Conservation (phyloP, 2,113 vertebrate species). For the Heterotilapia buettikoferi region DNA sequence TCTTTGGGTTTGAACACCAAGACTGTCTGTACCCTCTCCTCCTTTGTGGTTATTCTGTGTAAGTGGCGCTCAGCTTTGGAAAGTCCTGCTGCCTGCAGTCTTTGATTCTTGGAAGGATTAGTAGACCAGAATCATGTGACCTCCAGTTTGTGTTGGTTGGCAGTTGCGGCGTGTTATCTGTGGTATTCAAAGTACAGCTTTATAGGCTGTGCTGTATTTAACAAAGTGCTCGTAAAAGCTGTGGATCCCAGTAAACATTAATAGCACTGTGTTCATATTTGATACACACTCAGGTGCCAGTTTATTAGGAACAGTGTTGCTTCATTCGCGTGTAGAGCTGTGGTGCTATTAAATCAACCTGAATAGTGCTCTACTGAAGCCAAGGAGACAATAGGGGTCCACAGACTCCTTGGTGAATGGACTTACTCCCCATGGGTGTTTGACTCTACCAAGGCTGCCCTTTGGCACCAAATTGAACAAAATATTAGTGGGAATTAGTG, state of each 20-base stretch:
- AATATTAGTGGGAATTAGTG: not conserved
- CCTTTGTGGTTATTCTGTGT: not conserved
- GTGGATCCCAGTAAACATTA: not conserved
- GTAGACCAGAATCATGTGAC: constrained; percentile 8
- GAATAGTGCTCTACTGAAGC: not conserved
- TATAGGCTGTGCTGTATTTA: not conserved
- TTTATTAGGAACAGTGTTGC: not conserved
- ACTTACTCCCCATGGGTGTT: not conserved
- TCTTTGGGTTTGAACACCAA: not conserved
- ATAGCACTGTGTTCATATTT: not conserved
- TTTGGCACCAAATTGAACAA: not conserved
- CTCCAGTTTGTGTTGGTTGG: constrained; percentile 26
- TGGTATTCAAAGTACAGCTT: not conserved
- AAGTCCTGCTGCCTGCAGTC: constrained; percentile 12
- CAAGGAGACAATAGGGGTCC: not conserved
- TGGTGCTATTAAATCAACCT: not conserved
- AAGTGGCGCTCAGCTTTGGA: constrained; percentile 1
- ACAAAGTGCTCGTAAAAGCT: not conserved
- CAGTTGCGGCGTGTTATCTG: not conserved
- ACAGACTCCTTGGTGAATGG: not conserved
- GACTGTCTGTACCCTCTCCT: not conserved
- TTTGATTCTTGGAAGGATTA: constrained; percentile 28
- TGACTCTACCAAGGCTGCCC: not conserved
- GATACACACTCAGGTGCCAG: not conserved
- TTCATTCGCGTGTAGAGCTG: accelerated